These are phyloP conservation scores for Aproaerema taeniolella DNA, from an alignment of 2,888 invertebrate species.

Conservation along the genomic window DNA sequence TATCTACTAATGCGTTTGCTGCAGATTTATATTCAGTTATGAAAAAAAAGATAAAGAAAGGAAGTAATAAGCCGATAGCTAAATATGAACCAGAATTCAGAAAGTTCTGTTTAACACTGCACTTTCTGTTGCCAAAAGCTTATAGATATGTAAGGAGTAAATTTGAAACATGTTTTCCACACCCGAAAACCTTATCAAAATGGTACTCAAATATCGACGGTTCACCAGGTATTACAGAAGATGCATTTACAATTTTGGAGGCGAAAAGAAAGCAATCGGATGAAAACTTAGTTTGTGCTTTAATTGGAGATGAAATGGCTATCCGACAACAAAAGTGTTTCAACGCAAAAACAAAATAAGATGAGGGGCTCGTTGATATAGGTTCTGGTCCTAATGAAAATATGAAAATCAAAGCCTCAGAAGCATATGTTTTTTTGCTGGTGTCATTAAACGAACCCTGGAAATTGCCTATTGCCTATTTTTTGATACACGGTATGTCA, in stretches of 20 bases:
- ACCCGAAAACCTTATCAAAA: constrained; percentile 12
- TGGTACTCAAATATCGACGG: constrained; percentile 13
- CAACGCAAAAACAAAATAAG: constrained; percentile 8
- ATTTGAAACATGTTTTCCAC: too few species aligned
- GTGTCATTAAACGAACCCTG: constrained; percentile 28
- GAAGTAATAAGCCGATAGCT: too few species aligned
- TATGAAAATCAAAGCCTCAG: constrained; percentile 13
- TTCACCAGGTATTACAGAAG: constrained; percentile 14
- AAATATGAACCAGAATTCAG: constrained; percentile 4
- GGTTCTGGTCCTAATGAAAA: constrained; percentile 17
- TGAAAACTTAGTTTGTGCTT: constrained; percentile 13
- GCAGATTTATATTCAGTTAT: too few species aligned
- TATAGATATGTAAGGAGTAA: constrained; percentile 15
- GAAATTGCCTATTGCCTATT: constrained; percentile 38
- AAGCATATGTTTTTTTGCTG: constrained; percentile 31
- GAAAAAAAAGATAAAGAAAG: too few species aligned
- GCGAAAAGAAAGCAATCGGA: constrained; percentile 12
- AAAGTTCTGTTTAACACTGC: constrained; percentile 7
- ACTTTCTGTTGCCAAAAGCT: constrained; percentile 12
- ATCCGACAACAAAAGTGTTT: constrained; percentile 17
- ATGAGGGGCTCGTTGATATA: constrained; percentile 13
- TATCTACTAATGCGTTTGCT: too few species aligned
- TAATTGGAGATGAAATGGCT: constrained; percentile 20
- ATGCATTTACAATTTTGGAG: constrained; percentile 16
- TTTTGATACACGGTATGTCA: constrained; percentile 26